Conservation (phyloP, 2,888 invertebrate species). For the Megamerina dolium region DNA sequence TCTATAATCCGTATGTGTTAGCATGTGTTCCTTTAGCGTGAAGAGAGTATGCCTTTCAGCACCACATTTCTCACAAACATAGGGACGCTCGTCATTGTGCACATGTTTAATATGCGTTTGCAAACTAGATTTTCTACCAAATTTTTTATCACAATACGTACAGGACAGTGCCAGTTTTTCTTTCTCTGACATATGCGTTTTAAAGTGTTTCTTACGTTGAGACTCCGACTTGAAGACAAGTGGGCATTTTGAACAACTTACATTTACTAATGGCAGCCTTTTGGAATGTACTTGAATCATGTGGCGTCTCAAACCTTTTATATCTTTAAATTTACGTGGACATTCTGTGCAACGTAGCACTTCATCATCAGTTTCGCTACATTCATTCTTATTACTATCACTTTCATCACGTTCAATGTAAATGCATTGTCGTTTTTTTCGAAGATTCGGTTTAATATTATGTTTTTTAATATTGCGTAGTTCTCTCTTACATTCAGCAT, state of each 20-base stretch:
- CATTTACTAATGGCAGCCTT: conserved; percentile 7
- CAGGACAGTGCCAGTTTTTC: background rate
- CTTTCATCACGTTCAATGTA: background rate
- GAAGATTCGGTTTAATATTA: background rate
- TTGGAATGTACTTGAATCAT: conserved; percentile 1
- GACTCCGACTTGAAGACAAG: too few relatives aligned
- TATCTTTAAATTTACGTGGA: conserved; percentile 11
- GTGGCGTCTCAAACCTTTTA: conserved; percentile 17
- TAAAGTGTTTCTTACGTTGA: too few relatives aligned
- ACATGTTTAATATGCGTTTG: too few relatives aligned
- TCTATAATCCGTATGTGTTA: background rate
- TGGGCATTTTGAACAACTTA: too few relatives aligned
- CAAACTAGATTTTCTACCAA: too few relatives aligned
- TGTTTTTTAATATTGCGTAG: too few relatives aligned
- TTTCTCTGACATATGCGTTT: too few relatives aligned
- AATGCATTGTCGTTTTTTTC: too few relatives aligned
- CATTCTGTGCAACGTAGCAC: background rate
- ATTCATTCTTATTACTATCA: too few relatives aligned
- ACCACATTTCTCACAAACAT: background rate
- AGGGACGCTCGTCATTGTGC: background rate
- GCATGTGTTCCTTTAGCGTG: background rate
- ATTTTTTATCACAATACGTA: background rate
- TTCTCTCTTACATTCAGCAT: background rate
- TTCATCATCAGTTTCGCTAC: background rate
- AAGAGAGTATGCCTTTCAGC: background rate